Evolutionary conservation across 2,888 invertebrate genomes (phyloP), one percentile per base, ranked within the genome.

Genomic region (Polydrusus cervinus): DNA sequence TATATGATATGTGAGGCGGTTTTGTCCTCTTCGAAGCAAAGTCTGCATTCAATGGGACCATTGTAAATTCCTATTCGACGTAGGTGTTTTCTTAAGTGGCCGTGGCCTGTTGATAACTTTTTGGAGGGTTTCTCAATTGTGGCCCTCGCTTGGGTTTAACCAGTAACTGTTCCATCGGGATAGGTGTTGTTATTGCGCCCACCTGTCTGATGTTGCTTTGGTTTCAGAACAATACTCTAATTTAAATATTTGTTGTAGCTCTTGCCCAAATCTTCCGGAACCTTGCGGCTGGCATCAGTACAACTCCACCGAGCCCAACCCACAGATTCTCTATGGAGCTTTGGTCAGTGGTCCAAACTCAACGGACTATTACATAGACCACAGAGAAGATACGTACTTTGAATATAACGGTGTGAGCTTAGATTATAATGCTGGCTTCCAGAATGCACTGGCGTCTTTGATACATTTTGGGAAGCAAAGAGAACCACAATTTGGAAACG

Each of bases 361-460:
- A 74, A 88, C 87, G 51, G 90, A 90, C 78, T 81, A 85, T 66
- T 91, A 89, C 82, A 85, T 85, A 62, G 90, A 91, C 80, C 83
- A 83, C 30, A 86, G 90, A 60, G 88, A 89, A 72, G 90, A 90
- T 76, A 40, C 25, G 6, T 71, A 53, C 13, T 90, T 88, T 82
- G 84, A 89, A 13, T 89, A 89, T 80, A 90, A 89, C 66, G 90
- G 90, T 81, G 90, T 90, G 0, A 89, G 89, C 10, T 82, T 89
- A 16, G 89, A 90, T 79, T 90, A 88, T 82, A 90, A 90, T 81
- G 90, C 89, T 6, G 90, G 90, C 0, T 90, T 90, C 80, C 90
- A 90, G 77, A 87, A 89, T 11, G 87, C 88, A 0, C 81, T 90
- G 0, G 90, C 89, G 0, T 90, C 88, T 11, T 81, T 90, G 3